Base-by-base conservation (phyloP, 2,797 vertebrate species). In the Rhyacichthys aspro region DNA sequence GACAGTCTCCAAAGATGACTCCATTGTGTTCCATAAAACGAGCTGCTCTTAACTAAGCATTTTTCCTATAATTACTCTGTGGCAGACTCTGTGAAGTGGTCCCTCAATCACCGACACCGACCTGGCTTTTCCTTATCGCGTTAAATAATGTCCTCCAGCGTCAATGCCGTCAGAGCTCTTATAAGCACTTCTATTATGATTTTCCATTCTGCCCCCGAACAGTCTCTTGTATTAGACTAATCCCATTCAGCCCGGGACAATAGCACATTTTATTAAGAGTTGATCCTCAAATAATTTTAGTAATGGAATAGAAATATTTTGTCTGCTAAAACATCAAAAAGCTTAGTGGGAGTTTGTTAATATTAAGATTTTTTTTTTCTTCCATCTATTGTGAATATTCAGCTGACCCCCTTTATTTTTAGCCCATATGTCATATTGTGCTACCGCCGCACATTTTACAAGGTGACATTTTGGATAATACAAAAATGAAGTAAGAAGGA, bases 401-500 rank as follows among this genome's bases (percentile, higher is more conserved):
- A 14, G 33, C 61, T 61, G 61, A 44, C 9, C 37, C 14, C 33
- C 67, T 53, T 47, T 38, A 44, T 37, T 59, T 52, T 23, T 57
- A 43, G 32, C 50, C 48, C 77, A 87, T 77, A 74, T 76, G 67
- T 70, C 56, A 57, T 55, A 66, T 48, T 81, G 75, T 83, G 42
- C 68, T 67, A 43, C 41, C 50, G 48, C 37, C 77, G 74, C 66
- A 75, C 46, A 67, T 78, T 83, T 81, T 58, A 70, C 70, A 71
- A 73, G 78, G 70, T 77, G 69, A 76, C 80, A 78, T 88, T 89
- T 72, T 66, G 84, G 76, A 76, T 55, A 79, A 64, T 50, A 18
- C 14, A 23, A 48, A 46, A 74, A 43, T 54, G 32, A 71, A 37
- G 56, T 58, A 47, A 37, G 42, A 67, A 63, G 41, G 9, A 61